These are phyloP conservation scores for Vulpes ferrilata DNA, from an alignment of 2,113 vertebrate genomes.

Conservation along the genomic window DNA sequence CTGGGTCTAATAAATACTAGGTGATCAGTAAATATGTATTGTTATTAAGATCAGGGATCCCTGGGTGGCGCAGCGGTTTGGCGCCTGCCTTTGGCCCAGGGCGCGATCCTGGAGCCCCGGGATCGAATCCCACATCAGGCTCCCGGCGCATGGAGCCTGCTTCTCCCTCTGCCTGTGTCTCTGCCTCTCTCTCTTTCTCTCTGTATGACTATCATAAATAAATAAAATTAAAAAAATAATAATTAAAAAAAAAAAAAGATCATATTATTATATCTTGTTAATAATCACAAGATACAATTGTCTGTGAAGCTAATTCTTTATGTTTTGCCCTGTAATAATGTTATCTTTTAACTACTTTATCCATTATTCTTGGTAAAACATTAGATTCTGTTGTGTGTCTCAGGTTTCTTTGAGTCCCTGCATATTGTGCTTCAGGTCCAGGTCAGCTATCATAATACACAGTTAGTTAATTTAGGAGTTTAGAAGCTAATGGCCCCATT, in stretches of 20 bases:
- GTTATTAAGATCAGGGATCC: neutral
- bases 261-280: slow-evolving; percentile 10
- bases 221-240: too few species aligned
- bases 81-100: too few species aligned
- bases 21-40: neutral
- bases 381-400: slow-evolving; percentile 75
- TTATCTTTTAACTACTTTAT: neutral
- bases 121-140: too few species aligned
- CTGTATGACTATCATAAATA: too few species aligned
- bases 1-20: neutral
- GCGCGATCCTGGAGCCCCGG: too few species aligned
- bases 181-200: too few species aligned
- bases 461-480: slow-evolving; percentile 71
- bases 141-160: too few species aligned
- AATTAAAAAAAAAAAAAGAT: too few species aligned
- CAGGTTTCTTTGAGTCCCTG: slow-evolving; percentile 74
- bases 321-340: neutral
- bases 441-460: slow-evolving; percentile 60
- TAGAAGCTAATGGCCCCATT: slow-evolving; percentile 54
- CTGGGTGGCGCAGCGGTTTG: too few species aligned
- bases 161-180: too few species aligned
- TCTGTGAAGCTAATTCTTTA: neutral
- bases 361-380: slow-evolving; percentile 77
- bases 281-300: slow-evolving; percentile 2
- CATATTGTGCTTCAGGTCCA: slow-evolving; percentile 74